phyloP scores from a whole-genome alignment of 2,113 vertebrate genomes.

The Redunca redunca region DNA sequence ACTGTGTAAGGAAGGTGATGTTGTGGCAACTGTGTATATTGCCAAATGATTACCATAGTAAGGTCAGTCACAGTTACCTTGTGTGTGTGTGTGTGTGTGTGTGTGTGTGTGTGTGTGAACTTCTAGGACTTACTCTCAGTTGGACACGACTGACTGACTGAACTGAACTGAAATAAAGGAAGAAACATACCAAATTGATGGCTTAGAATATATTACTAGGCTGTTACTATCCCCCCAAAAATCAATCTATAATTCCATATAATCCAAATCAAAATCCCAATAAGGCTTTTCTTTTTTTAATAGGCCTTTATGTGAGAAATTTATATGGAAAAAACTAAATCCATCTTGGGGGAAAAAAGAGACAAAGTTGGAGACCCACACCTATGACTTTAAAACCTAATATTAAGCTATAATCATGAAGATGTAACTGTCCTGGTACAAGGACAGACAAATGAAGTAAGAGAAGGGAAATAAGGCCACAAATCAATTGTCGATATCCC shows the following conservation, averaged over 20 bases:
- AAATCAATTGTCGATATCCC: not conserved
- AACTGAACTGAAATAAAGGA: not conserved
- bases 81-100: not conserved
- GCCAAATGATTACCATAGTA: not conserved
- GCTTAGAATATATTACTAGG: not conserved
- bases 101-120: not conserved
- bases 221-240: not conserved
- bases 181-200: not conserved
- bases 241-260: not conserved
- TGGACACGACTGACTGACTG: fast-evolving
- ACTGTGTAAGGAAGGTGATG: not conserved
- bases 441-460: not conserved
- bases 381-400: not conserved
- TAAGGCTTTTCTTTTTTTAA: not conserved
- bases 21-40: not conserved
- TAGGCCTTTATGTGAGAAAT: not conserved
- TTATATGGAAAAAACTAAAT: not conserved
- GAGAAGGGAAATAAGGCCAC: not conserved
- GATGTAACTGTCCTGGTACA: not conserved
- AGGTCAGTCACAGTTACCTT: not conserved
- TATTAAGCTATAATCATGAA: not conserved
- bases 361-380: not conserved
- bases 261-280: not conserved
- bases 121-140: not conserved
- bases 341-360: not conserved